These are phyloP conservation scores for Tauraco hartlaubi DNA, from an alignment of 2,797 vertebrate species.

Conservation along the genomic window DNA sequence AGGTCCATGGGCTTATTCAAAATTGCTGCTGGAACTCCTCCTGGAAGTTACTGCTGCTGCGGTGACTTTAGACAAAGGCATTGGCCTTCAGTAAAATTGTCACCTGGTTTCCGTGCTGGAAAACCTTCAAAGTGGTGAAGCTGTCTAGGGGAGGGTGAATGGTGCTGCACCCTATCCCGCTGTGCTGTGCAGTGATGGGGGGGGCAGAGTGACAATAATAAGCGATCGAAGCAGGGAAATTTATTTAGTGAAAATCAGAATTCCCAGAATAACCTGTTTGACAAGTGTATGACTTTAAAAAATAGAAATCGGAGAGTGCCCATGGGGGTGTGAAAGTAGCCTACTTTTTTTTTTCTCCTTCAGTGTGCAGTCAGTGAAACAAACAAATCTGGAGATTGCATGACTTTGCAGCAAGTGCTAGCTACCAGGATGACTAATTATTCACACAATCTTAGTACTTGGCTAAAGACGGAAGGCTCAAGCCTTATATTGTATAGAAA, in stretches of 20 bases:
- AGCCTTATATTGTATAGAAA: background rate
- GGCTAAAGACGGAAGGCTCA: background rate
- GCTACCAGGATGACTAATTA: conserved; percentile 72
- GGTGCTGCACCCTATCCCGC: background rate
- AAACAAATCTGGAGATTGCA: conserved; percentile 58
- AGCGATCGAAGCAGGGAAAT: background rate
- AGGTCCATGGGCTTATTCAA: background rate
- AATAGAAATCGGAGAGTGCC: conserved; percentile 51
- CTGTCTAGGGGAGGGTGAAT: background rate
- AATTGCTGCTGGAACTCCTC: conserved; percentile 3
- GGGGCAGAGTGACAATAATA: background rate
- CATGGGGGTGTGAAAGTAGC: conserved; percentile 52
- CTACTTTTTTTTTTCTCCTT: background rate
- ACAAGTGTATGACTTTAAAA: conserved; percentile 66
- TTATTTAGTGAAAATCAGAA: conserved; percentile 65
- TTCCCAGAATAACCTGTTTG: conserved; percentile 81
- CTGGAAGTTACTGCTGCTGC: background rate
- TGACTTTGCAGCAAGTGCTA: conserved; percentile 62
- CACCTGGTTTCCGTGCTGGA: background rate
- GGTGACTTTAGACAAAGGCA: conserved; percentile 43
- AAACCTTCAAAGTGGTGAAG: background rate
- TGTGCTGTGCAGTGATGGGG: background rate
- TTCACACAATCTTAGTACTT: conserved; percentile 20
- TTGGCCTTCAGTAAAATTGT: conserved; percentile 25
- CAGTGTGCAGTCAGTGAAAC: conserved; percentile 36